Base-by-base conservation (phyloP, 2,113 vertebrate species). In the Gallinago paraguaiae region DNA sequence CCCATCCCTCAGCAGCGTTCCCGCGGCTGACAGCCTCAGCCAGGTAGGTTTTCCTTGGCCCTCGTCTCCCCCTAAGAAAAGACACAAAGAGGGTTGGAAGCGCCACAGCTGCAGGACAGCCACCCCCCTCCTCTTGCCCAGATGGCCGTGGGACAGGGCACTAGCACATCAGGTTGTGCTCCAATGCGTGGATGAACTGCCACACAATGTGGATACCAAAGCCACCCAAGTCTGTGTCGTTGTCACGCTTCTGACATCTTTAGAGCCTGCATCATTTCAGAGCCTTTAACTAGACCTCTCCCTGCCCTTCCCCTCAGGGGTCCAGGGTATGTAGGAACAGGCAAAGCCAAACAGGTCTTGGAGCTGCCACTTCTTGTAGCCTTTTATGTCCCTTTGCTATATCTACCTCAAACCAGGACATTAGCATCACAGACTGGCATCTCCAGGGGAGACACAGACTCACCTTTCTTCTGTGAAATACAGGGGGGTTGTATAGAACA, bases 41-140 rank as follows among this genome's bases (percentile, higher is more conserved):
- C 70, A 89, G 88, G 91, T 93, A 77, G 59, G 77, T 93, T 95
- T 95, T 93, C 78, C 83, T 92, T 93, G 91, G 88, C 77, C 70
- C 3, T 46, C 16, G 11, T 72, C 31, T 78, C 28, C 31, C 46
- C 30, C 56, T 51, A 72, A 60, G 72, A 72, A 86, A 86, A 80
- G 72, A 41, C 33, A 81, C 31, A 54, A 84, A 79, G 81, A 54
- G 35, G 35, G 7, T 23, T 87, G 61, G 65, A 79, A 92, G 33
- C 23, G 30, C 23, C 30, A 60, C 0, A 10, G 35, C 68, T 70
- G 45, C 46, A 45, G 74, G 57, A 50, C 45, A 51, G 57, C 9
- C 53, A 69, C 8, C 6, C 17, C 17, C 27, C 16, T 39, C 8
- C 25, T 78, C 22, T 69, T 48, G 51, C 33, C 68, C 24, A 43